Base-by-base conservation (phyloP, 2,113 vertebrate species). In the Asarcornis scutulata region DNA sequence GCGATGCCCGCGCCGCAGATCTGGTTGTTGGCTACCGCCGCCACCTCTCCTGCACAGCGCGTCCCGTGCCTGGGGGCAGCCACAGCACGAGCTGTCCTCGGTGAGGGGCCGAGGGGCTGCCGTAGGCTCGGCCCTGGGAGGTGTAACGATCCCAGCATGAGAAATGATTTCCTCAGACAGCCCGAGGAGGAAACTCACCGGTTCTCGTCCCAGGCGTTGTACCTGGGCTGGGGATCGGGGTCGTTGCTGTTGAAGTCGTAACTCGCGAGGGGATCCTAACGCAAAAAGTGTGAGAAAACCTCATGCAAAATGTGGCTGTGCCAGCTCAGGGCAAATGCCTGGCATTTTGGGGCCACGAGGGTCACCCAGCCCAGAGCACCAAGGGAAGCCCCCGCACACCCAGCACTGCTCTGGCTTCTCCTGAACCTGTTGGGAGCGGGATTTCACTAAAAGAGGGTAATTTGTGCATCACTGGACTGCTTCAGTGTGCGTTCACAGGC, bases 221-320 rank as follows among this genome's bases (percentile, higher is more conserved):
- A 98, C 16, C 97, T 95, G 15, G 98, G 98, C 76, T 98, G 98
- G 21, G 98, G 98, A 8, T 98, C 97, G 0, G 98, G 97, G 71
- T 98, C 98, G 0, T 98, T 94, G 88, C 96, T 95, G 40, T 98
- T 98, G 91, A 98, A 97, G 79, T 98, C 97, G 3, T 98, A 98
- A 83, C 98, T 99, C 15, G 98, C 98, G 72, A 96, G 50, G 21
- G 98, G 97, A 74, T 98, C 98, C 98, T 98, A 44, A 38, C 83
- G 66, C 36, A 58, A 55, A 40, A 5, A 0, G 36, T 0, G 1
- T 83, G 85, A 95, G 79, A 44, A 17, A 8, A 4, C 25, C 1
- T 10, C 74, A 44, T 25, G 4, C 0, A 8, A 46, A 1, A 16
- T 0, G 40, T 36, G 40, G 86, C 17, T 72, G 79, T 7, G 53